phyloP scores from a whole-genome alignment of 2,888 invertebrate species.

The Nemurella pictetii region DNA sequence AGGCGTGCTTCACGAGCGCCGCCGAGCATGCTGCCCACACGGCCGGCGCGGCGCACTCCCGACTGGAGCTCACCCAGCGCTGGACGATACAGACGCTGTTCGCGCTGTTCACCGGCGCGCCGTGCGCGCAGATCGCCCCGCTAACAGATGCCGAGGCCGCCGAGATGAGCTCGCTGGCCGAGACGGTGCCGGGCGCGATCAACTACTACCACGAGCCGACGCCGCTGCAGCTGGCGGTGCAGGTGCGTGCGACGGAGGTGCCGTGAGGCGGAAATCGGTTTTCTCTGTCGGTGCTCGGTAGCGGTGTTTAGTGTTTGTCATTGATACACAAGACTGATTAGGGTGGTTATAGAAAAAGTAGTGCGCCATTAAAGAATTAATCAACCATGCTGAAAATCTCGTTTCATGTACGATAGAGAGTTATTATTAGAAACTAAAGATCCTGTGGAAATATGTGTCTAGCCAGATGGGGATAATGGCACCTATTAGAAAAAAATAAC shows the following conservation, averaged over 20 bases:
- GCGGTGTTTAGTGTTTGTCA: no score
- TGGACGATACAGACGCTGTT: constrained; percentile 53
- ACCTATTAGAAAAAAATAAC: no score
- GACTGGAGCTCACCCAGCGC: constrained; percentile 51
- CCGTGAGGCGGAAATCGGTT: no score
- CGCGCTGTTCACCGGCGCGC: constrained; percentile 52
- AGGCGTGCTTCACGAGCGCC: constrained; percentile 52
- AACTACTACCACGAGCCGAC: constrained; percentile 48
- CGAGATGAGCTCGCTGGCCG: constrained; percentile 43
- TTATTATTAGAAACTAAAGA: no score
- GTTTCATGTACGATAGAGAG: no score
- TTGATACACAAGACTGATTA: no score
- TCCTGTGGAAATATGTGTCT: no score
- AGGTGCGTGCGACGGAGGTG: constrained; percentile 45
- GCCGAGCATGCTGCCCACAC: constrained; percentile 50
- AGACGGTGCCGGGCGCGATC: constrained; percentile 41
- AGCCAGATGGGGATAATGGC: no score
- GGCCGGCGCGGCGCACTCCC: constrained; percentile 51
- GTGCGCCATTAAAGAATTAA: no score
- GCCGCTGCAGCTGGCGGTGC: constrained; percentile 52
- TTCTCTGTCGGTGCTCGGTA: no score
- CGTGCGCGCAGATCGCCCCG: constrained; percentile 50
- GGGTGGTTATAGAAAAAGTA: no score
- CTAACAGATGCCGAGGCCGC: constrained; percentile 49
- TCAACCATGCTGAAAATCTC: no score